Evolutionary conservation across 2,888 invertebrate species (phyloP), one percentile per base, ranked within the genome.

Genomic region (Rapana venosa): DNA sequence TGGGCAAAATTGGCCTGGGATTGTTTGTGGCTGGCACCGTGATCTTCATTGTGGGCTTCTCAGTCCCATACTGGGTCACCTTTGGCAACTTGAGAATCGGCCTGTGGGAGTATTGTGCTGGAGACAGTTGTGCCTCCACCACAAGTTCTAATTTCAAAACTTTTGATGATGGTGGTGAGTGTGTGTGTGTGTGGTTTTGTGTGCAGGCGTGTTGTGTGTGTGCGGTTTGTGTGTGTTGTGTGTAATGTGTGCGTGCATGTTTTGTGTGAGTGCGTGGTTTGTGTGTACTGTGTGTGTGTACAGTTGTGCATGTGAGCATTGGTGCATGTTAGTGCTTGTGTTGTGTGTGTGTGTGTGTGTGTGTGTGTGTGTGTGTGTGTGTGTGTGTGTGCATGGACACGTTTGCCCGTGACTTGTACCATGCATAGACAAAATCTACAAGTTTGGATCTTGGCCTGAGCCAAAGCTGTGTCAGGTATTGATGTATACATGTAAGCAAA

Each of bases 31-130:
- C 36, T 1, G 88, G 88, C 8, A n/a, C 81, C 5, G 66, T 66
- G 26, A 5, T 88, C 83, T 88, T 88, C 47, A 6, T 88, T 17
- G 30, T 47, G 15, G 88, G 84, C 1, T 88, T 88, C 88, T 88
- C 88, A 0, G 88, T 88, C 17, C 88, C 88, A 0, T 84, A 88
- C 84, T 88, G 88, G 88, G 47, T 47, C 4, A 56, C 79, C 61
- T 35, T 5, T 4, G 20, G 70, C 26, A 26, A 35, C 47, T 1
- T 0, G 0, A 35, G 70, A 0, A 15, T 74, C 4, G 87, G 87
- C 1, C 66, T 87, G 77, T 87, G 87, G 87, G 87, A 87, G 26
- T 0, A 0, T n/a, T 87, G 87, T 22, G n/a, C 4, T 6, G 32
- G 32, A 13, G n/a, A 32, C 61, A 30, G 15, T 58, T 85, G 85